Percentiles rank a stretch among this genome's conserved stretches.
Evolutionary conservation across 2,888 invertebrate genomes (phyloP).

Genomic region (Platycheirus rosarum): DNA sequence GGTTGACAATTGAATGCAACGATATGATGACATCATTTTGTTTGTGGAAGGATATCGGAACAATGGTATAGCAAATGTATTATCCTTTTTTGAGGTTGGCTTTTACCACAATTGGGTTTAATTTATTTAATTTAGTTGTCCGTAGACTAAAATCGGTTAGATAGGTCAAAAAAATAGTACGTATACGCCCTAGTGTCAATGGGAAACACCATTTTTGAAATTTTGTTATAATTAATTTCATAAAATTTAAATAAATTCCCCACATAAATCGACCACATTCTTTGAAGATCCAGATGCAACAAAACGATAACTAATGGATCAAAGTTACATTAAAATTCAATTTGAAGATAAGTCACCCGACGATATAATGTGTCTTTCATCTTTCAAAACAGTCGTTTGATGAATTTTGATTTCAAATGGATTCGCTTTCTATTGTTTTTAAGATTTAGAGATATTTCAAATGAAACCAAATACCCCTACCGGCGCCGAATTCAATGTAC

Average conservation of each 20-base stretch:
- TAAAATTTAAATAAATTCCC: background rate
- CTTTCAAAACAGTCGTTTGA: background rate
- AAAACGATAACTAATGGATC: slow-evolving; percentile 7
- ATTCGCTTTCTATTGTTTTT: slow-evolving; percentile 15
- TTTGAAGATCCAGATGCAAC: background rate
- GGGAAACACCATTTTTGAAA: background rate
- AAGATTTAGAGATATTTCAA: slow-evolving; percentile 12
- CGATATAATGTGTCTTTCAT: slow-evolving; percentile 14
- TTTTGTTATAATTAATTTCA: background rate
- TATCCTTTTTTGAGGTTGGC: slow-evolving; percentile 17
- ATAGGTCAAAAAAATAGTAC: too few species aligned
- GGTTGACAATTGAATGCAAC: slow-evolving; percentile 70
- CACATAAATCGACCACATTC: background rate
- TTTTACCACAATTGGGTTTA: slow-evolving; percentile 39
- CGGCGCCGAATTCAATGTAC: background rate
- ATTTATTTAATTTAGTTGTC: slow-evolving; percentile 52
- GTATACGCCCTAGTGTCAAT: slow-evolving; percentile 9
- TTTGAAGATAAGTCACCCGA: slow-evolving; percentile 27
- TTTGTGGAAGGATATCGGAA: slow-evolving; percentile 18
- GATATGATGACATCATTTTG: slow-evolving; percentile 68
- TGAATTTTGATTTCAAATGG: slow-evolving; percentile 18
- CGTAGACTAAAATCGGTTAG: slow-evolving; percentile 22
- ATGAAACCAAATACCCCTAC: background rate
- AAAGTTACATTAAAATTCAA: slow-evolving; percentile 19
- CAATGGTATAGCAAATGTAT: background rate